Evolutionary conservation across 1,140 invertebrate genomes (phyloP).

Genomic region (Microplitis demolitor): DNA sequence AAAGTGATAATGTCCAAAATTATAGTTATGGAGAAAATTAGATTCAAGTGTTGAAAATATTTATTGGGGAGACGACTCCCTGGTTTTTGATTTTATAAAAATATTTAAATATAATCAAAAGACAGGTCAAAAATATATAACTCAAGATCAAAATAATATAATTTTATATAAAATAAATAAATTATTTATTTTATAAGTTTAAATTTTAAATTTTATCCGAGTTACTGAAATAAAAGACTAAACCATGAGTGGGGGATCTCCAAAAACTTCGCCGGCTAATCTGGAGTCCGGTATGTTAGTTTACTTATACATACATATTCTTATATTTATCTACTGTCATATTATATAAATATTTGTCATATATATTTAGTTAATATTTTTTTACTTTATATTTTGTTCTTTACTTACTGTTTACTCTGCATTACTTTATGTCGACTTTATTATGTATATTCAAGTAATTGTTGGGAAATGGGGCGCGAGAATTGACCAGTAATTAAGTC

Average conservation of each 20-base stretch:
- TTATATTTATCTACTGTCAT: not conserved
- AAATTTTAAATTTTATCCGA: not conserved
- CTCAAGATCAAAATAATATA: not conserved
- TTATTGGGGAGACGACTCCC: not conserved
- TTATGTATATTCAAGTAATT: no score
- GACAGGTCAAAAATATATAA: not conserved
- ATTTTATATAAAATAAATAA: not conserved
- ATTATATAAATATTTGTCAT: not conserved
- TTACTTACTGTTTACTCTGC: not conserved
- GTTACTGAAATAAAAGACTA: not conserved
- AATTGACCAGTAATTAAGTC: no score
- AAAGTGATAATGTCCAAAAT: no score
- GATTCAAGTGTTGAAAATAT: conserved; percentile 25
- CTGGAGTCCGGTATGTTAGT: conserved; percentile 43
- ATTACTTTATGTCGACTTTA: no score
- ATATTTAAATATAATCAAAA: not conserved
- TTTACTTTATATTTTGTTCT: not conserved
- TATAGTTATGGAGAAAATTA: conserved; percentile 23
- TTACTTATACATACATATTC: conserved; percentile 6
- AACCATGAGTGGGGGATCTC: conserved; percentile 44
- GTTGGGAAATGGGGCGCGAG: no score
- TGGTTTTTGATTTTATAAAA: not conserved
- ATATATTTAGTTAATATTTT: not conserved
- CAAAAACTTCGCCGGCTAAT: conserved; percentile 41
- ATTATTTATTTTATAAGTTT: not conserved